phyloP scores from a whole-genome alignment of 1,140 invertebrate species.

The Mycetomoellerius zeteki region DNA sequence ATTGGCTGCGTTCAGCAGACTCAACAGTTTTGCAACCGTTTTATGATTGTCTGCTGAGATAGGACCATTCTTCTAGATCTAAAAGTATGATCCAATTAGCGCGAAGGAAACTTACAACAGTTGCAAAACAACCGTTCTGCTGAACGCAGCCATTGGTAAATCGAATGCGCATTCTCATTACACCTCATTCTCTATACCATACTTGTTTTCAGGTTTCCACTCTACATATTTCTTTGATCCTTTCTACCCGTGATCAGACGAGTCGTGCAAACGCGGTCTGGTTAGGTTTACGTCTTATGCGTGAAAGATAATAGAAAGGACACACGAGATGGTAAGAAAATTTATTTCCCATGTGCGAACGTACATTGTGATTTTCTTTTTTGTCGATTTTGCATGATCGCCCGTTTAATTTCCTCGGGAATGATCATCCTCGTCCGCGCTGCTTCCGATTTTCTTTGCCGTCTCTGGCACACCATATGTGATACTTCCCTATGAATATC shows the following conservation, averaged over 20 bases:
- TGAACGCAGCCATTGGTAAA: no score
- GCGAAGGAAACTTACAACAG: no score
- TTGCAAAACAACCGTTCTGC: no score
- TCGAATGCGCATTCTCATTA: no score
- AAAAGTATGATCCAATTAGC: no score
- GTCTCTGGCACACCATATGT: not conserved
- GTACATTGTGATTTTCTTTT: not conserved
- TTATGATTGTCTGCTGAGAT: no score
- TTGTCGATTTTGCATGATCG: not conserved
- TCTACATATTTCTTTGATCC: no score
- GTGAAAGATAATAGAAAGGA: constrained; percentile 71
- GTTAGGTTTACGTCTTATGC: constrained; percentile 74
- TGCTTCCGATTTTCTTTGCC: constrained; percentile 61
- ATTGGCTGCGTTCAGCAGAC: no score
- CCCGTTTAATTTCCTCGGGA: not conserved
- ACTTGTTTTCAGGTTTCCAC: no score
- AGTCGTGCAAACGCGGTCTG: constrained; percentile 68
- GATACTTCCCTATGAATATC: not conserved
- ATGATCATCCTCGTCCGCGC: not conserved
- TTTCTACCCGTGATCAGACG: constrained; percentile 77
- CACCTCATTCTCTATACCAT: no score
- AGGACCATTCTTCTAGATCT: no score
- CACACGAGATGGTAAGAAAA: constrained; percentile 78
- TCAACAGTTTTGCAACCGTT: no score
- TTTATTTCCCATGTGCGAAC: not conserved